These are phyloP conservation scores for human DNA, from an alignment of 2,113 vertebrate genomes.

Conservation along the genomic window GRCh38 chr14:80114501-80115000, in stretches of 20 bases:
- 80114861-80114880: background rate
- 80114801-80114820: background rate
- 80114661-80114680: background rate
- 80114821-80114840: slow-evolving; percentile 1
- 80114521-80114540: background rate
- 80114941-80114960: background rate
- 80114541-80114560: background rate
- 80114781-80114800: background rate
- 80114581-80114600: slow-evolving; percentile 21
- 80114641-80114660: background rate
- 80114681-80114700: background rate
- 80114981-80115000: background rate
- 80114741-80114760: slow-evolving; percentile 18
- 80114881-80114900: background rate
- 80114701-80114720: background rate
- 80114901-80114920: background rate
- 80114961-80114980: background rate
- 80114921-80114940: background rate
- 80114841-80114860: background rate
- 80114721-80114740: background rate
- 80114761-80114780: background rate
- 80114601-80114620: background rate
- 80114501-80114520: background rate
- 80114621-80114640: background rate
- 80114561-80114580: background rate